These are phyloP conservation scores for Patagioenas fasciata DNA, from an alignment of 2,113 vertebrate species.

Conservation along the genomic window DNA sequence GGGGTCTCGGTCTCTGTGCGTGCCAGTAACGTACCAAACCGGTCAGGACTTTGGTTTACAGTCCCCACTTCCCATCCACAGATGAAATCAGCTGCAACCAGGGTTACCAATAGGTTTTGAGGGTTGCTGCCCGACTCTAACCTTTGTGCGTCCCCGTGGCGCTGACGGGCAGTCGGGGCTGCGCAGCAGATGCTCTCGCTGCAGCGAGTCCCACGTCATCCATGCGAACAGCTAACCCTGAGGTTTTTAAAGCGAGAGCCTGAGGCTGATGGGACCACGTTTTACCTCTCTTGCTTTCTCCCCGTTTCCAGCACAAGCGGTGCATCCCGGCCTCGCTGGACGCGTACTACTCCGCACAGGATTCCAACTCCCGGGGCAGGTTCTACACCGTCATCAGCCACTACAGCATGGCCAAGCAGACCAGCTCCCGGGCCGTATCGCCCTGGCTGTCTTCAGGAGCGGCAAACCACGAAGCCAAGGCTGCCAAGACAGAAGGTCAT, in stretches of 20 bases:
- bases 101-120: neutral
- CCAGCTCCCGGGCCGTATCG: conserved; percentile 91
- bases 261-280: neutral
- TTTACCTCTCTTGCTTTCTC: neutral
- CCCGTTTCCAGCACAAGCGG: conserved; percentile 88
- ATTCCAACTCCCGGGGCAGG: conserved; percentile 91
- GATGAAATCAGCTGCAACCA: neutral
- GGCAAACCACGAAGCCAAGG: conserved; percentile 86
- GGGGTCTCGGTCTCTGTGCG: neutral
- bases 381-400: conserved; percentile 99
- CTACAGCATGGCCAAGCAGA: conserved; percentile 99
- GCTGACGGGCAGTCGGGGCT: neutral
- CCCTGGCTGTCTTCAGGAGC: conserved; percentile 91
- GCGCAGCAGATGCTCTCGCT: neutral
- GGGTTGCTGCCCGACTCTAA: neutral
- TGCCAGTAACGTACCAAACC: neutral
- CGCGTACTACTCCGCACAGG: conserved; percentile 95
- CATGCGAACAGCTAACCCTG: neutral
- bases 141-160: neutral
- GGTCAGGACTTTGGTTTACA: neutral
- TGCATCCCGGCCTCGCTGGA: conserved; percentile 97
- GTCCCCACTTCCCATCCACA: neutral
- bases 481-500: conserved; percentile 87
- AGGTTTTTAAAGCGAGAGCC: neutral
- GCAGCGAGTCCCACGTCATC: neutral